Evolutionary conservation across 2,797 vertebrate species (phyloP).

Genomic region (Pyrocephalus nanus): DNA sequence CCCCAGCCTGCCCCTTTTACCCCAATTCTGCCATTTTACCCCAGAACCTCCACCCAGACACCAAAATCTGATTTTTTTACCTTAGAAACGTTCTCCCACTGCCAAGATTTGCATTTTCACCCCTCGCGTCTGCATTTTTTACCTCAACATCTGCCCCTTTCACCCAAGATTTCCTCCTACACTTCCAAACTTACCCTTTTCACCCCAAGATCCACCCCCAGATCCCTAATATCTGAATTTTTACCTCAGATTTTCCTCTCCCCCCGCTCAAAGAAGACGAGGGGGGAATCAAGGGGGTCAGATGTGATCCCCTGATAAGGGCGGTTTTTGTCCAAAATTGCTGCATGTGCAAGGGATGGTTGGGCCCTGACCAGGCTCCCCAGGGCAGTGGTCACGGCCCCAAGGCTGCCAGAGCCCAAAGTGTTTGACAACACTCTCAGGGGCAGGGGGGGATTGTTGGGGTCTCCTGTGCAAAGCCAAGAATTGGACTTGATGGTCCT

Average conservation of each 20-base stretch:
- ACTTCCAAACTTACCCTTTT: not conserved
- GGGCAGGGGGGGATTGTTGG: not conserved
- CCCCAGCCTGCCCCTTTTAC: not conserved
- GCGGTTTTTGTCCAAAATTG: not conserved
- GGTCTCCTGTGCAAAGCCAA: no score
- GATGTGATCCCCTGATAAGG: not conserved
- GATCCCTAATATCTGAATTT: not conserved
- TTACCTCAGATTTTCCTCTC: not conserved
- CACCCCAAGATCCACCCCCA: not conserved
- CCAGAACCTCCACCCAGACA: not conserved
- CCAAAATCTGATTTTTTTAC: not conserved
- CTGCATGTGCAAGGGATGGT: no score
- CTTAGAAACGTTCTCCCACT: no score
- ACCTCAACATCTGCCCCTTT: not conserved
- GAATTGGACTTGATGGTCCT: no score
- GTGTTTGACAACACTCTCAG: rapidly evolving
- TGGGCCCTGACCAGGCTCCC: no score
- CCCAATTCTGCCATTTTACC: not conserved
- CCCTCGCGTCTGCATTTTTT: not conserved
- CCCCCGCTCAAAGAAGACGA: not conserved
- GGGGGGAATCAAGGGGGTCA: not conserved
- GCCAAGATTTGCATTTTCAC: not conserved
- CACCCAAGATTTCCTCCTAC: not conserved
- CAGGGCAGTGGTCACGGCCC: not conserved
- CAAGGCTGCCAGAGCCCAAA: not conserved